These are phyloP conservation scores for Gadopsis bispinosus DNA, from an alignment of 2,797 vertebrate genomes.

Conservation along the genomic window DNA sequence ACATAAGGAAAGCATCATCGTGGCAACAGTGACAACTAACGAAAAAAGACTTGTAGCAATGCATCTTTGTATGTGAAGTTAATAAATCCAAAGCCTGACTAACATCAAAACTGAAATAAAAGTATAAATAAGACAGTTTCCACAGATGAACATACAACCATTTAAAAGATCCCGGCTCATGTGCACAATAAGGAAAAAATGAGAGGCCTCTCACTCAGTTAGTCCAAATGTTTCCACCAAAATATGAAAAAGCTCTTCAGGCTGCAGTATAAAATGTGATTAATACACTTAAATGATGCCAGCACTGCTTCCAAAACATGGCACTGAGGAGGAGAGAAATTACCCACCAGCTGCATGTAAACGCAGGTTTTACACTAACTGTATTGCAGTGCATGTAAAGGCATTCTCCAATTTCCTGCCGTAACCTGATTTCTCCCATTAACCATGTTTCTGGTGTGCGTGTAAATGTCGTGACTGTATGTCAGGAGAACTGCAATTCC, in stretches of 20 bases:
- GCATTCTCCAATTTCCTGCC: constrained; percentile 35
- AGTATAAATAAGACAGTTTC: constrained; percentile 21
- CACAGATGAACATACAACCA: constrained; percentile 16
- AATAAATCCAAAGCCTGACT: constrained; percentile 9
- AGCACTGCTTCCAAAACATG: constrained; percentile 40
- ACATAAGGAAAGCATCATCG: constrained; percentile 6
- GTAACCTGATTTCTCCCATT: constrained; percentile 57
- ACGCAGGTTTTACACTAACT: constrained; percentile 49
- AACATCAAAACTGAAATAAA: constrained; percentile 26
- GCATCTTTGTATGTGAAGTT: constrained; percentile 3
- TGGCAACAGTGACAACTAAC: background rate
- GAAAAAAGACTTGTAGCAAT: background rate
- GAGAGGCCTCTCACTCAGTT: constrained; percentile 14
- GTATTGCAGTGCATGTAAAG: constrained; percentile 39
- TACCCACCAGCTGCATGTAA: constrained; percentile 47
- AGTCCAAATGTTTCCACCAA: constrained; percentile 41
- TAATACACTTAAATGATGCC: constrained; percentile 35
- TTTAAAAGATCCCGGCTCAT: constrained; percentile 19
- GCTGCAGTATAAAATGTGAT: constrained; percentile 34
- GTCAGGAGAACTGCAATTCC: constrained; percentile 68
- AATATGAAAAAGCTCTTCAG: constrained; percentile 21
- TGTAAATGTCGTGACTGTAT: constrained; percentile 51
- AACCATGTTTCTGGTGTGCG: constrained; percentile 38
- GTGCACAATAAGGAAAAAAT: constrained; percentile 25
- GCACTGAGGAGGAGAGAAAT: constrained; percentile 34